Percentiles rank a stretch among this genome's conserved stretches.
Evolutionary conservation across 2,888 invertebrate genomes (phyloP).

Genomic region (Apamea anceps): DNA sequence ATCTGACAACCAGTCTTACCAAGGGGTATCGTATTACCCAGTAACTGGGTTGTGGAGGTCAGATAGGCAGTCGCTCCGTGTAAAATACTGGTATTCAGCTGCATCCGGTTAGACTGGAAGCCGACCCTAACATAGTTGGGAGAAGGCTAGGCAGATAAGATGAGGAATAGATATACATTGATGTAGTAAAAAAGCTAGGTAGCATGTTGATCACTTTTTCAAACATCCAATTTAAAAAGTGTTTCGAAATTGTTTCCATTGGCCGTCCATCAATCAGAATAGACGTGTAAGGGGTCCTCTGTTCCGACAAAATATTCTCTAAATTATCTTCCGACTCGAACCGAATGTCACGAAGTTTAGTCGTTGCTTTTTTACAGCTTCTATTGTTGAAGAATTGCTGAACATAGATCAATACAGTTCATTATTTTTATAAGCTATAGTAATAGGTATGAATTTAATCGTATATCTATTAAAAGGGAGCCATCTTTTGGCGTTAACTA

Average conservation of each 20-base stretch:
- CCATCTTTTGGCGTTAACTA: not conserved
- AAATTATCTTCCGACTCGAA: constrained; percentile 7
- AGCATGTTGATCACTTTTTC: not conserved
- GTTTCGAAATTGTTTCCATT: not conserved
- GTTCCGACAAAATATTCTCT: constrained; percentile 17
- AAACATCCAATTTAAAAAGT: not conserved
- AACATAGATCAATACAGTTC: not conserved
- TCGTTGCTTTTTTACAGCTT: not conserved
- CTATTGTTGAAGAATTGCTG: constrained; percentile 2
- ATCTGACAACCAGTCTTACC: no score
- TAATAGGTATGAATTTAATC: not conserved
- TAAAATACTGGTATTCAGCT: no score
- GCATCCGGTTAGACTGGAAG: no score
- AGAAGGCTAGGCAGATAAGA: no score
- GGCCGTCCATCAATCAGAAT: constrained; percentile 5
- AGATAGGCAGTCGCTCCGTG: no score
- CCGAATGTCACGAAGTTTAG: not conserved
- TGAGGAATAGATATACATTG: no score
- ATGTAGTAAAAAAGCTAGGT: not conserved
- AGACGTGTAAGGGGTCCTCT: constrained; percentile 15
- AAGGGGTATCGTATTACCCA: no score
- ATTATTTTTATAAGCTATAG: not conserved
- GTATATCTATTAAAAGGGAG: not conserved
- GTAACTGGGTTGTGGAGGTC: no score
- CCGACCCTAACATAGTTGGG: no score